Evolutionary conservation across 2,797 vertebrate genomes (phyloP), one percentile per base, ranked within the genome.

Genomic region (Tangara arthus): DNA sequence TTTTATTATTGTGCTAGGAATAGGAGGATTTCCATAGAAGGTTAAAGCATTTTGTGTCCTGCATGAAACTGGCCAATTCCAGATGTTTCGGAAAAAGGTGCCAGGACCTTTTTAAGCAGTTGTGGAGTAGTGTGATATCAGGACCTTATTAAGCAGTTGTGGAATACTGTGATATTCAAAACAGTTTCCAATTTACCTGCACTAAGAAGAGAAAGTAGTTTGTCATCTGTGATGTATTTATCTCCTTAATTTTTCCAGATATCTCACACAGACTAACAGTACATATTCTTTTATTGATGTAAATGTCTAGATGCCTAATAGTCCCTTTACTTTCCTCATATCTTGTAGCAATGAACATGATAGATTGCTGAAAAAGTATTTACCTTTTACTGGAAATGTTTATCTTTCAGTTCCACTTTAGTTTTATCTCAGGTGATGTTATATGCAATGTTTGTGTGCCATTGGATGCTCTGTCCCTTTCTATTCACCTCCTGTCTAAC

Each of bases 21-120:
- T 30, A 93, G 65, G 53, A 93, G 37, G 32, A 91, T 86, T 94
- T 88, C 89, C 84, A 78, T 79, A 94, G 82, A 91, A 94, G 84
- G 94, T 61, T 85, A 78, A 87, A 91, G 65, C 34, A 70, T 86
- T 92, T 83, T 12, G 0, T 81, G 34, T 87, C 72, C 78, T 76
- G 75, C 32, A 22, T 42, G 55, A 76, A 35, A 59, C 50, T 32
- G 41, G 70, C 14, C n/a, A 72, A 0, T 70, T 82, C 73, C 37
- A 80, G 66, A 90, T 50, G n/a, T 70, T 94, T 89, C 9, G 8
- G 50, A 14, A 46, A 88, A 90, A 88, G 41, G 34, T 87, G 52
- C 37, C 85, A 91, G 49, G 46, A 83, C 39, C 32, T 90, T 53
- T 55, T 59, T 56, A 63, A 70, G 63, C 11, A 57, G 12, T 39